A percentile compares a stretch with the other conserved stretches of the same genome.
Conservation (phyloP, 1,140 invertebrate genomes). For the Eciton burchellii region DNA sequence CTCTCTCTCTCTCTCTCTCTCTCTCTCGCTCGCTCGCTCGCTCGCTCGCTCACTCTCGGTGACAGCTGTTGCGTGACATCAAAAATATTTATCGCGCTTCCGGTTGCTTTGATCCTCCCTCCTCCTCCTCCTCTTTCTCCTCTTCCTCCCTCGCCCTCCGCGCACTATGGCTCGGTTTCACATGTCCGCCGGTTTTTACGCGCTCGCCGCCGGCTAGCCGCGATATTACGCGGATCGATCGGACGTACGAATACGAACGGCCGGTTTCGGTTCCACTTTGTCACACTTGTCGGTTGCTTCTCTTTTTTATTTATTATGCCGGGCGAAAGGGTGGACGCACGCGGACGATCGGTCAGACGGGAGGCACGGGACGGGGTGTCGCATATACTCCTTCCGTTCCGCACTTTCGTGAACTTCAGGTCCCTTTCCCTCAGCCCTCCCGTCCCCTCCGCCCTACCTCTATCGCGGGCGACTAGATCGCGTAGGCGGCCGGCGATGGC, state of each 20-base stretch:
- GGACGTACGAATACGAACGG: slow-evolving; percentile 40
- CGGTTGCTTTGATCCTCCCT: not conserved
- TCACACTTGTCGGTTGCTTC: not conserved
- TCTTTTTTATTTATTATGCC: slow-evolving; percentile 28
- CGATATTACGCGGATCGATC: slow-evolving; percentile 44
- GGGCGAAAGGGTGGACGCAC: not conserved
- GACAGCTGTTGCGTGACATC: not conserved
- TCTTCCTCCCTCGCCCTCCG: too few relatives aligned
- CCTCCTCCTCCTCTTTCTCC: too few relatives aligned
- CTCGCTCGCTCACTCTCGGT: too few relatives aligned
- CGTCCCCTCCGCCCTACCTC: too few relatives aligned
- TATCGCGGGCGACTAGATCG: not conserved
- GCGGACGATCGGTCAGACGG: slow-evolving; percentile 9
- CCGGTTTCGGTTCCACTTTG: not conserved
- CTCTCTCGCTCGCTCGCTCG: too few relatives aligned
- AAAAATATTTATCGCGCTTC: not conserved
- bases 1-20: too few relatives aligned
- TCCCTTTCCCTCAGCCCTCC: too few relatives aligned
- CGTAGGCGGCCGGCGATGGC: not conserved
- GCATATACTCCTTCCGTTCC: slow-evolving; percentile 21
- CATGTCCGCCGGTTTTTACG: not conserved
- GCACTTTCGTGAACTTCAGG: slow-evolving; percentile 34
- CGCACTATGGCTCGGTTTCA: not conserved
- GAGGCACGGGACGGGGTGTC: slow-evolving; percentile 35
- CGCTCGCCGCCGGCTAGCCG: not conserved